phyloP scores from a whole-genome alignment of 2,797 vertebrate genomes.

The Nothura maculosa region DNA sequence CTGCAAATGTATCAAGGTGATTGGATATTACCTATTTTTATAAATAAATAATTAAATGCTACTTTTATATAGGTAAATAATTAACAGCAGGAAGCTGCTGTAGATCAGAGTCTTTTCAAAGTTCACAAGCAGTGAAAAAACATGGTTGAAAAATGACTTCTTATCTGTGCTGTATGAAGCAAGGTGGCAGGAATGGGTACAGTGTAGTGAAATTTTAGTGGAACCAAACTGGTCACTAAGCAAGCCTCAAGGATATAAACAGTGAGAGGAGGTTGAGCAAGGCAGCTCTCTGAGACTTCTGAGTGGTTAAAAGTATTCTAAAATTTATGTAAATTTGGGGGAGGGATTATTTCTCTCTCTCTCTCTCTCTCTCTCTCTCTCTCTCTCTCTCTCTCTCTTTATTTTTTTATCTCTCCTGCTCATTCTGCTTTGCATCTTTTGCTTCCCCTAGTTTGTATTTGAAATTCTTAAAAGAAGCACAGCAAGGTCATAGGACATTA shows the following conservation, averaged over 20 bases:
- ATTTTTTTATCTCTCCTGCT: neutral
- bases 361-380: no score
- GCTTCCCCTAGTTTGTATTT: neutral
- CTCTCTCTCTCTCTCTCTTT: no score
- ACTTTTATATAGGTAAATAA: neutral
- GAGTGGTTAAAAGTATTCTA: neutral
- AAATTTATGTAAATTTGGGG: neutral
- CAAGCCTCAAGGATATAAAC: neutral
- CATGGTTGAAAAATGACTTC: neutral
- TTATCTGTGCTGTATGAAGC: neutral
- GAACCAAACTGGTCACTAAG: neutral
- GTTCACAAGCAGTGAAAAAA: neutral
- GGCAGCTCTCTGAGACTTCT: neutral
- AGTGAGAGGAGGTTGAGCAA: neutral
- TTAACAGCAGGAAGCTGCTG: neutral
- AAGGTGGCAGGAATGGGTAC: neutral
- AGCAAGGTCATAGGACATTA: neutral
- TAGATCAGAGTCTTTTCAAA: neutral
- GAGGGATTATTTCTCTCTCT: neutral
- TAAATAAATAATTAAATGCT: neutral
- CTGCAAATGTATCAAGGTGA: neutral
- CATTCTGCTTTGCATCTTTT: neutral
- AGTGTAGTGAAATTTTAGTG: neutral
- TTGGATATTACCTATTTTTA: neutral
- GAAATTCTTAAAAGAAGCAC: neutral